Base-by-base conservation (phyloP, 2,888 invertebrate genomes). In the Campoplex nolae region DNA sequence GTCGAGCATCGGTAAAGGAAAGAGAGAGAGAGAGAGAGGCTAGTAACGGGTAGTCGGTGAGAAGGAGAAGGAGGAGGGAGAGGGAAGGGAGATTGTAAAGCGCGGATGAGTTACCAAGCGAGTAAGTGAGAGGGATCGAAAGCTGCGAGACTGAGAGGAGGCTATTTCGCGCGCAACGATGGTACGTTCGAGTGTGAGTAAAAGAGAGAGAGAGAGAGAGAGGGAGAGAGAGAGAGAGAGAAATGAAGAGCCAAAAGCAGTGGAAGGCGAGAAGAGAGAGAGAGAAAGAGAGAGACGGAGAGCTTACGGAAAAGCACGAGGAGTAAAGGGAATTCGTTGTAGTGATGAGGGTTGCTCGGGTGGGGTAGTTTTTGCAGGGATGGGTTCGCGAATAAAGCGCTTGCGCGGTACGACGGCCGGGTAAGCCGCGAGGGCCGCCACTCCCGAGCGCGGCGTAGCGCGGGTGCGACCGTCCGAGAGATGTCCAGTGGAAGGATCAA, bases 371-470 rank as follows among this genome's bases (percentile, higher is more conserved):
- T 90, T 90, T 90, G 80, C 89, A 88, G 85, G 90, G 88, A 89
- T 88, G 90, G 90, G 90, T 90, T 90, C 90, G 90, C 89, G 90
- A 90, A 88, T 86, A 90, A 81, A 85, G 93, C 93, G 94, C 93
- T 80, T 93, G 93, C 93, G 93, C 93, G 85, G 86, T 90, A 88
- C 77, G 89, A 86, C 90, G 92, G 92, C 95, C 95, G 95, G 95
- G 95, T 95, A 95, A 95, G 95, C 95, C 93, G 92, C 93, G 94
- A 93, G 92, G 93, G 93, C 92, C 94, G 94, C 94, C 94, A 94
- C 94, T 94, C 94, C 94, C 94, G 93, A 93, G 93, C 94, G 93
- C 94, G 93, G 92, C 91, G 92, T 94, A 94, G 92, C 92, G 91
- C 95, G 95, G 95, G 93, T 94, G 94, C 93, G 90, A 92, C 91